Evolutionary conservation across 2,113 vertebrate genomes (phyloP).

Genomic region (Anser brachyrhynchus): DNA sequence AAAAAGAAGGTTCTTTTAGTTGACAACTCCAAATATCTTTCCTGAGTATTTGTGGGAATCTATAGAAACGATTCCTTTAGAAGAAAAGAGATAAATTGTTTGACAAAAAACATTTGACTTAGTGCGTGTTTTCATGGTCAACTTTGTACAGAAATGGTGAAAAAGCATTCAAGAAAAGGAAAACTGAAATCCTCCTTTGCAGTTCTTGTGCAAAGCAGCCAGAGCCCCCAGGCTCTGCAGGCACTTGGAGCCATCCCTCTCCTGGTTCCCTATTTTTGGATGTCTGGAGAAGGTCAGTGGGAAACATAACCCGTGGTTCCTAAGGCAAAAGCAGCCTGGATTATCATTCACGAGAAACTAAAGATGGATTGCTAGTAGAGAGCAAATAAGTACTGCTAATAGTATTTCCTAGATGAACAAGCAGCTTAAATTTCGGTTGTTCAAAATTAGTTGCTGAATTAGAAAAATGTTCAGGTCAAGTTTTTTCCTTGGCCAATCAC

Average conservation of each 20-base stretch:
- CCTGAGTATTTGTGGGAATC: neutral
- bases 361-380: neutral
- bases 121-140: neutral
- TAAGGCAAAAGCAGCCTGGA: constrained; percentile 50
- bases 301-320: constrained; percentile 42
- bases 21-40: neutral
- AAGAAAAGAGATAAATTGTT: neutral
- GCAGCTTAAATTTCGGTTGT: constrained; percentile 46
- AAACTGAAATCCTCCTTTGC: neutral
- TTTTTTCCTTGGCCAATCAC: neutral
- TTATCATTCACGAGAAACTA: constrained; percentile 59
- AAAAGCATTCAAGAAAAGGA: neutral
- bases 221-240: neutral
- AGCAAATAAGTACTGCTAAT: constrained; percentile 53
- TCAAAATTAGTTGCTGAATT: constrained; percentile 53
- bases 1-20: neutral
- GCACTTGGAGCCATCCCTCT: neutral
- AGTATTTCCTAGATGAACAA: constrained; percentile 57
- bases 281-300: constrained; percentile 55
- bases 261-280: constrained; percentile 52
- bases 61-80: neutral
- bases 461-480: neutral
- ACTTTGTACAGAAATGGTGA: neutral
- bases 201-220: neutral
- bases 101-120: neutral